Evolutionary conservation across 2,797 vertebrate species (phyloP).

Genomic region (Alosa sapidissima): DNA sequence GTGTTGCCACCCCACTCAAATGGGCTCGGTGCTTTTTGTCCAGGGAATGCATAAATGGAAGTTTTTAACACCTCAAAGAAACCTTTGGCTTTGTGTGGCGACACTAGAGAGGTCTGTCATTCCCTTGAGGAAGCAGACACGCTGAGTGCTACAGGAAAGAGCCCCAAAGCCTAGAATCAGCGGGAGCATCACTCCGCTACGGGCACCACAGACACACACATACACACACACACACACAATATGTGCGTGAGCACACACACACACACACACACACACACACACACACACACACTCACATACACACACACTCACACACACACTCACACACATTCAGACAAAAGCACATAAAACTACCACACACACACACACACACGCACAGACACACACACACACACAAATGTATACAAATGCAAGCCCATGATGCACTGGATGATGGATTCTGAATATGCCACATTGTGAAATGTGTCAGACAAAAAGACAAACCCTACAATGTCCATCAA

Average conservation of each 20-base stretch:
- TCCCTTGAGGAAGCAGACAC: slow-evolving; percentile 79
- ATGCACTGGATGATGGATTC: neutral
- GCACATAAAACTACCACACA: slow-evolving; percentile 22
- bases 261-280: slow-evolving; percentile 46
- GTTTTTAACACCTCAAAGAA: slow-evolving; percentile 86
- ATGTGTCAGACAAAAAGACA: slow-evolving; percentile 28
- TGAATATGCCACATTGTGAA: slow-evolving; percentile 11
- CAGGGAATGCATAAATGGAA: slow-evolving; percentile 84
- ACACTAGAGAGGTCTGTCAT: slow-evolving; percentile 77
- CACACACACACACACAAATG: neutral
- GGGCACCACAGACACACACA: slow-evolving; percentile 56
- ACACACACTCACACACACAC: slow-evolving; percentile 50
- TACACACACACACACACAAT: slow-evolving; percentile 40
- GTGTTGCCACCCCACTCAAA: slow-evolving; percentile 79
- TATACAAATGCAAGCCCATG: slow-evolving; percentile 6
- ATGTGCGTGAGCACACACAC: slow-evolving; percentile 33
- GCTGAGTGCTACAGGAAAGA: slow-evolving; percentile 82
- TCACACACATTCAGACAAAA: slow-evolving; percentile 44
- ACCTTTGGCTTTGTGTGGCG: slow-evolving; percentile 78
- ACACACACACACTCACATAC: slow-evolving; percentile 44
- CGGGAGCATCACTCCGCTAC: slow-evolving; percentile 72
- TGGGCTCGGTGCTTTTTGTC: slow-evolving; percentile 77
- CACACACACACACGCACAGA: neutral
- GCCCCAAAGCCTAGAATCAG: slow-evolving; percentile 73
- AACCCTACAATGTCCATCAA: slow-evolving; percentile 57